Percentiles rank a stretch among this genome's conserved stretches.
phyloP scores from a whole-genome alignment of 1,140 invertebrate species.

The Mycetomoellerius zeteki region DNA sequence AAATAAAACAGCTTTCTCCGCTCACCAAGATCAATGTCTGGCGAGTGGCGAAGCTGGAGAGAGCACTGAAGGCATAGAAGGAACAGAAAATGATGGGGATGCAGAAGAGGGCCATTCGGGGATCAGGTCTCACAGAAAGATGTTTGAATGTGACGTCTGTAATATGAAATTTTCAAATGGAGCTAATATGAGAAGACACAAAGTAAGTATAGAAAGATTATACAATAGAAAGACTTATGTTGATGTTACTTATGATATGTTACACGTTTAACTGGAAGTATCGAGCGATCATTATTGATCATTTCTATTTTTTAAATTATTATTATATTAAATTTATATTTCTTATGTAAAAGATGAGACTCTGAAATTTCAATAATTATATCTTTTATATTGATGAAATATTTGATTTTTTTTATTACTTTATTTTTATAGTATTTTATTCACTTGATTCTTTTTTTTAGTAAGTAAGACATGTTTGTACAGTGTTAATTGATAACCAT shows the following conservation, averaged over 20 bases:
- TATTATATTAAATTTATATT: too few species aligned
- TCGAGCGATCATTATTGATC: too few species aligned
- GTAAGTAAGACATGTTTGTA: too few species aligned
- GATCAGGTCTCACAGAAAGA: conserved; percentile 90
- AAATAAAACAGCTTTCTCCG: conserved; percentile 88
- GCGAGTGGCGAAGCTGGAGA: conserved; percentile 82
- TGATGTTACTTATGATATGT: too few species aligned
- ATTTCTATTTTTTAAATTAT: too few species aligned
- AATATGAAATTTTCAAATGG: conserved; percentile 99
- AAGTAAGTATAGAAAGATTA: conserved; percentile 82
- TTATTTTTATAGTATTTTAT: too few species aligned
- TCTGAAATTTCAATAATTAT: too few species aligned
- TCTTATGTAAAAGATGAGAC: too few species aligned
- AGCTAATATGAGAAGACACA: conserved; percentile 97
- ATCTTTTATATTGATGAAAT: too few species aligned
- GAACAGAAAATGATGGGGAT: conserved; percentile 83
- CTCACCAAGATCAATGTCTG: conserved; percentile 89
- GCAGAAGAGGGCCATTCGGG: conserved; percentile 86
- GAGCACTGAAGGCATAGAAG: conserved; percentile 82
- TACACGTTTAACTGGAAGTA: not conserved
- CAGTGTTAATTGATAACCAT: not conserved
- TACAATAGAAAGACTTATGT: not conserved
- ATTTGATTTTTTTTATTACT: too few species aligned
- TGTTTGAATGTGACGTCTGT: conserved; percentile 97
- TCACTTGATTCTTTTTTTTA: too few species aligned